These are phyloP conservation scores for Falco punctatus DNA, from an alignment of 2,113 vertebrate genomes.

Conservation along the genomic window DNA sequence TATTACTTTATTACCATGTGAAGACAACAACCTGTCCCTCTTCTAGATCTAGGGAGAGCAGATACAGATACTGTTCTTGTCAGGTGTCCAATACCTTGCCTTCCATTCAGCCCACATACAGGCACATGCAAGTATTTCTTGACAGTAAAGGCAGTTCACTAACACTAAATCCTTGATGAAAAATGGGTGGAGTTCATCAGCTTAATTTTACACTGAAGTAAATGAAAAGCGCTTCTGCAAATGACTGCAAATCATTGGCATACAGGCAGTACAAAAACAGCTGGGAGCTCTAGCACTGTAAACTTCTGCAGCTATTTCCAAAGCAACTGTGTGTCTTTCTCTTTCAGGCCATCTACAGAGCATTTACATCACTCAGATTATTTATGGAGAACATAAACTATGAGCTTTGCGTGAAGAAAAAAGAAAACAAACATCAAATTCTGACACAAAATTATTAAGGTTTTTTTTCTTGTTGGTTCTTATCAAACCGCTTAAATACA, in stretches of 20 bases:
- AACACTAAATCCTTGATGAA: not conserved
- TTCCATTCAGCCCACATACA: not conserved
- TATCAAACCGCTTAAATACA: not conserved
- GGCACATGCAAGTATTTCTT: not conserved
- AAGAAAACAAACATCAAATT: not conserved
- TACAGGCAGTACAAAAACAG: not conserved
- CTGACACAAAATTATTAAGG: rapidly evolving
- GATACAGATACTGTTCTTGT: not conserved
- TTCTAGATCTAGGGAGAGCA: not conserved
- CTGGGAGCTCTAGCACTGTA: not conserved
- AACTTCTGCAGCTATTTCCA: not conserved
- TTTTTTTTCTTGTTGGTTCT: not conserved
- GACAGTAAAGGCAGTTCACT: not conserved
- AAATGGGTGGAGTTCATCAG: not conserved
- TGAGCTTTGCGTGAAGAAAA: not conserved
- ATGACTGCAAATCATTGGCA: not conserved
- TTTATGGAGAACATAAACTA: not conserved
- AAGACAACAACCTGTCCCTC: not conserved
- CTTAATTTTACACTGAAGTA: not conserved
- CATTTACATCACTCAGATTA: not conserved
- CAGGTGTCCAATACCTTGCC: not conserved
- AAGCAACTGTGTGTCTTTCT: not conserved
- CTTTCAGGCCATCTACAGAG: not conserved
- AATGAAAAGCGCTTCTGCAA: not conserved
- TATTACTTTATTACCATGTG: not conserved